These are phyloP conservation scores for Caracal caracal DNA, from an alignment of 2,113 vertebrate genomes.

Conservation along the genomic window DNA sequence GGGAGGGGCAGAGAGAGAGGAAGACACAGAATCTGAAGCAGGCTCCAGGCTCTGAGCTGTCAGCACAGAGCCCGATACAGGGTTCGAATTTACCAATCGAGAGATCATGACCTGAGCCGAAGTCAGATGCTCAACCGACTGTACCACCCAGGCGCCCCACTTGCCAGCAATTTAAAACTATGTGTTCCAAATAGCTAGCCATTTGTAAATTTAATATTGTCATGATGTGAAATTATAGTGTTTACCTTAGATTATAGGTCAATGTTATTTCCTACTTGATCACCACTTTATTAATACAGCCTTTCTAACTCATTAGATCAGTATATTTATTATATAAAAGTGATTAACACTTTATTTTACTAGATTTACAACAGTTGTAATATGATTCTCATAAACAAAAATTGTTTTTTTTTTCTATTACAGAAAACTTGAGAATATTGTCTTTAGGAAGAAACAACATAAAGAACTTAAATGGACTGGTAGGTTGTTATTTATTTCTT, in stretches of 20 bases:
- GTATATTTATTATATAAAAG: slow-evolving; percentile 1
- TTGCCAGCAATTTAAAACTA: slow-evolving; percentile 7
- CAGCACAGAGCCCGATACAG: too few relatives aligned
- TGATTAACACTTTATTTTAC: slow-evolving; percentile 4
- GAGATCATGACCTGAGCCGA: too few relatives aligned
- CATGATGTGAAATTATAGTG: slow-evolving; percentile 14
- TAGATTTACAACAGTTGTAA: slow-evolving; percentile 22
- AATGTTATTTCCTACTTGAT: slow-evolving; percentile 32
- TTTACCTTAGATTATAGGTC: slow-evolving; percentile 42
- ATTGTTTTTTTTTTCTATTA: slow-evolving; percentile 68
- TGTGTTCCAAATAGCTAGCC: neutral
- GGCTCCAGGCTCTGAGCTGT: too few relatives aligned
- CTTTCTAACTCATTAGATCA: neutral
- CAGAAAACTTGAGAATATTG: slow-evolving; percentile 96
- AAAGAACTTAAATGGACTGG: slow-evolving; percentile 96
- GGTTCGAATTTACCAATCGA: too few relatives aligned
- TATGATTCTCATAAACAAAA: slow-evolving; percentile 67
- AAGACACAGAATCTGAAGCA: too few relatives aligned
- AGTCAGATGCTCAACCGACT: too few relatives aligned
- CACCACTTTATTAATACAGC: neutral
- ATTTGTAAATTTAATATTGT: slow-evolving; percentile 48
- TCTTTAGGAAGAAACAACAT: slow-evolving; percentile 98
- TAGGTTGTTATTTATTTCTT: slow-evolving; percentile 83
- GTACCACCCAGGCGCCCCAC: neutral
- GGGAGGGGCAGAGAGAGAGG: too few relatives aligned